phyloP scores from a whole-genome alignment of 2,888 invertebrate genomes.

The Orthonychiurus folsomi region DNA sequence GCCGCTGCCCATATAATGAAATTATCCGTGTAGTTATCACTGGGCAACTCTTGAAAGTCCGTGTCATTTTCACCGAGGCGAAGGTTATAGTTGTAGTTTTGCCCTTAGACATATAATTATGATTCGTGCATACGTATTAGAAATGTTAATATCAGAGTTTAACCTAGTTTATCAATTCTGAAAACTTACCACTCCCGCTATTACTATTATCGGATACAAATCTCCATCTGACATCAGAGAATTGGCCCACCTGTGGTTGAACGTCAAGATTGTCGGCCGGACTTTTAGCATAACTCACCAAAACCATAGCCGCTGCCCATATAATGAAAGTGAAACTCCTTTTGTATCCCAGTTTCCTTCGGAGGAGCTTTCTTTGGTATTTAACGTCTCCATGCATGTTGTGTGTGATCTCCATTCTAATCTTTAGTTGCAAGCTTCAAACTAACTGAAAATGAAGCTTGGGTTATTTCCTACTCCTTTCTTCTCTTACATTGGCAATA shows the following conservation, averaged over 20 bases:
- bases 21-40: not conserved
- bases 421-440: too few species aligned
- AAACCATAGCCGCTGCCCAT: slow-evolving; percentile 7
- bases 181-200: not conserved
- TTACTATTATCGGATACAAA: too few species aligned
- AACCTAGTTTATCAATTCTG: not conserved
- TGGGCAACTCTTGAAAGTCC: not conserved
- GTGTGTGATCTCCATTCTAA: too few species aligned
- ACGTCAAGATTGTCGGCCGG: not conserved
- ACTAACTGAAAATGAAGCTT: too few species aligned
- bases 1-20: slow-evolving; percentile 6
- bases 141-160: too few species aligned
- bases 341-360: not conserved
- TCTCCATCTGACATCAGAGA: too few species aligned
- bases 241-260: not conserved
- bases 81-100: not conserved
- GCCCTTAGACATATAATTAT: too few species aligned
- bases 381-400: too few species aligned
- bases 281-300: not conserved
- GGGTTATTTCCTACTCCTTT: too few species aligned
- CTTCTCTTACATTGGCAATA: too few species aligned
- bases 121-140: too few species aligned
- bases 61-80: not conserved
- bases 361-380: not conserved
- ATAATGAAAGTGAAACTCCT: slow-evolving; percentile 5